Conservation (phyloP, 2,113 vertebrate species). For the Synodontis membranacea region DNA sequence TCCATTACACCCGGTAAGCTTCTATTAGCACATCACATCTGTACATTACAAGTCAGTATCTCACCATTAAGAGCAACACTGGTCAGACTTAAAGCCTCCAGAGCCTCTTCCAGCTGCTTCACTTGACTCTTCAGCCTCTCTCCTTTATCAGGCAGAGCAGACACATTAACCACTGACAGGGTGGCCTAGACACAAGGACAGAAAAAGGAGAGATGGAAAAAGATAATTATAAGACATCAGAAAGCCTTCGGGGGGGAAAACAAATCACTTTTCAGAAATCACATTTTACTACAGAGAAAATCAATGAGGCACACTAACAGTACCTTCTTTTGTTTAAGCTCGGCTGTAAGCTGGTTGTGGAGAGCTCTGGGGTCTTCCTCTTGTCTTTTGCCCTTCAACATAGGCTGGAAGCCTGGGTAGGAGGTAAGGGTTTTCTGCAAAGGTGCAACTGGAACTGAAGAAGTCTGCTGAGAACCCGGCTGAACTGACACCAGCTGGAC, state of each 20-base stretch:
- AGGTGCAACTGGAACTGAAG: slow-evolving; percentile 46
- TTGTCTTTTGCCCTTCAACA: slow-evolving; percentile 30
- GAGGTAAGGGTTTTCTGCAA: slow-evolving; percentile 67
- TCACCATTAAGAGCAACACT: slow-evolving; percentile 38
- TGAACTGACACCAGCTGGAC: slow-evolving; percentile 62
- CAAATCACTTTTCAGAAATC: not conserved
- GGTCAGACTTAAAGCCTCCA: slow-evolving; percentile 66
- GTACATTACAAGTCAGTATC: not conserved
- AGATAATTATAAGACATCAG: not conserved
- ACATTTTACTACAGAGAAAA: not conserved
- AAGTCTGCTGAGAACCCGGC: slow-evolving; percentile 55
- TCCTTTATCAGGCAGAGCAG: slow-evolving; percentile 81
- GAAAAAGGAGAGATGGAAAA: not conserved
- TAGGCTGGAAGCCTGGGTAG: slow-evolving; percentile 65
- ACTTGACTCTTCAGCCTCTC: slow-evolving; percentile 78
- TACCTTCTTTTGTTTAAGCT: slow-evolving; percentile 91
- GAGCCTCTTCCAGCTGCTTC: slow-evolving; percentile 73
- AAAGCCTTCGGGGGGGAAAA: not conserved
- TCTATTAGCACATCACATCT: not conserved
- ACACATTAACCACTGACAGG: slow-evolving; percentile 74
- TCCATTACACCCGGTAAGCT: not conserved
- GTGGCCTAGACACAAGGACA: slow-evolving; percentile 66
- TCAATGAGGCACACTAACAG: not conserved
- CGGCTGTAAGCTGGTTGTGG: slow-evolving; percentile 69
- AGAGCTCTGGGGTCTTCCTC: slow-evolving; percentile 59